Evolutionary conservation across 2,113 vertebrate genomes (phyloP).

Genomic region (Nycticorax nycticorax): DNA sequence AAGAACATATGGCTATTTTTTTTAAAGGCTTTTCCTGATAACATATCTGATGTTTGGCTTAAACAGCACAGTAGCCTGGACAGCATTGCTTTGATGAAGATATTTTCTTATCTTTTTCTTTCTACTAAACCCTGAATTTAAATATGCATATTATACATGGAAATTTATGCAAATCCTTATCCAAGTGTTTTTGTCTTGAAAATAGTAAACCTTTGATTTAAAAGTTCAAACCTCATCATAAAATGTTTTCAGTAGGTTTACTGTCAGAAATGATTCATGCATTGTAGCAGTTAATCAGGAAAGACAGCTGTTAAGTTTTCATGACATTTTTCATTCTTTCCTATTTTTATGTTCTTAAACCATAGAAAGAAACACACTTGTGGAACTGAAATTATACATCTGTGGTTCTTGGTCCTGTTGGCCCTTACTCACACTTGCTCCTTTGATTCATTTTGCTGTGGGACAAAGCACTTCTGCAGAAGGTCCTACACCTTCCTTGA

Average conservation of each 20-base stretch:
- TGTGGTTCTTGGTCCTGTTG: background rate
- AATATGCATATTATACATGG: background rate
- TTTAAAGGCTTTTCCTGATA: background rate
- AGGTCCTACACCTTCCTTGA: background rate
- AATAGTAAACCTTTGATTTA: background rate
- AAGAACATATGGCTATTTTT: background rate
- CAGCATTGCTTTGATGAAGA: background rate
- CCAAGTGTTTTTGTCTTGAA: background rate
- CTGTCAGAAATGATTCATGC: background rate
- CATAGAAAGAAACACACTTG: background rate
- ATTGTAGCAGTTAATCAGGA: background rate
- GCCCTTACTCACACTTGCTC: background rate
- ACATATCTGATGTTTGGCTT: background rate
- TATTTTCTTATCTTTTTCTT: background rate
- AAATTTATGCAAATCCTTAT: background rate
- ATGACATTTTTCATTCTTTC: background rate
- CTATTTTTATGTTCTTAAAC: background rate
- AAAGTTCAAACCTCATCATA: background rate
- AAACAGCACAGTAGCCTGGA: background rate
- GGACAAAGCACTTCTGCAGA: background rate
- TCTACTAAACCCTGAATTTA: background rate
- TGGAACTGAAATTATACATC: background rate
- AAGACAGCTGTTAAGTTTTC: background rate
- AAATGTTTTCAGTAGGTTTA: background rate
- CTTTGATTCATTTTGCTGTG: background rate